Conservation (phyloP, 2,888 invertebrate species). For the Dusona sp. region DNA sequence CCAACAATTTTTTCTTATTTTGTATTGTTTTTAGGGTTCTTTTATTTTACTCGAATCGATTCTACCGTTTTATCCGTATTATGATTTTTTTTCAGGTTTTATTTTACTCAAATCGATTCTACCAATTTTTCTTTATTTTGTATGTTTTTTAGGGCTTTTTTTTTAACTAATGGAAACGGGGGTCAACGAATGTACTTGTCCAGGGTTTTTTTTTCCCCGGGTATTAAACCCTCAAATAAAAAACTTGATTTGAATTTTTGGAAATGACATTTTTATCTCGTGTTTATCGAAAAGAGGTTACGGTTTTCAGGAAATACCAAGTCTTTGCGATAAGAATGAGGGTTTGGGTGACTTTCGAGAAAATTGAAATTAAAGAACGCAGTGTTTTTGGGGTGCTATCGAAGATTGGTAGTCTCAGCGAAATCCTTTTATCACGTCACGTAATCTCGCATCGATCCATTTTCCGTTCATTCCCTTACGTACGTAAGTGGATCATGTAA, state of each 20-base stretch:
- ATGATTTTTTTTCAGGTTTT: too few relatives aligned
- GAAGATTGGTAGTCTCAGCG: constrained; percentile 17
- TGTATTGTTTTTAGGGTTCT: too few relatives aligned
- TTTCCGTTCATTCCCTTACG: constrained; percentile 4
- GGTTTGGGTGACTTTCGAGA: constrained; percentile 6
- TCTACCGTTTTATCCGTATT: too few relatives aligned
- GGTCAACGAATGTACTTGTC: too few relatives aligned
- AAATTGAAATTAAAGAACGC: constrained; percentile 29
- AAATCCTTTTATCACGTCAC: constrained; percentile 40
- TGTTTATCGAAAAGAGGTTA: not conserved
- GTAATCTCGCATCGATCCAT: constrained; percentile 43
- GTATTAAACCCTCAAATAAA: not conserved
- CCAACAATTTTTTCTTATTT: too few relatives aligned
- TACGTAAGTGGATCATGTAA: constrained; percentile 19
- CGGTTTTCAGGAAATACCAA: not conserved
- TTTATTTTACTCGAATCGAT: too few relatives aligned
- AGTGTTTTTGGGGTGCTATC: constrained; percentile 19
- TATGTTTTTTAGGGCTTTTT: too few relatives aligned
- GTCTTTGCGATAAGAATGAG: not conserved
- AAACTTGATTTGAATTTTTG: not conserved
- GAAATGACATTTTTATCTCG: not conserved
- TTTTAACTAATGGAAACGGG: too few relatives aligned
- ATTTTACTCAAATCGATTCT: too few relatives aligned
- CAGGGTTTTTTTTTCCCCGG: too few relatives aligned
- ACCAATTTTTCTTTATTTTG: too few relatives aligned